A percentile compares a stretch with the other conserved stretches of the same genome.
Evolutionary conservation across 2,888 invertebrate species (phyloP).

Genomic region (Ypsolopha scabrella): DNA sequence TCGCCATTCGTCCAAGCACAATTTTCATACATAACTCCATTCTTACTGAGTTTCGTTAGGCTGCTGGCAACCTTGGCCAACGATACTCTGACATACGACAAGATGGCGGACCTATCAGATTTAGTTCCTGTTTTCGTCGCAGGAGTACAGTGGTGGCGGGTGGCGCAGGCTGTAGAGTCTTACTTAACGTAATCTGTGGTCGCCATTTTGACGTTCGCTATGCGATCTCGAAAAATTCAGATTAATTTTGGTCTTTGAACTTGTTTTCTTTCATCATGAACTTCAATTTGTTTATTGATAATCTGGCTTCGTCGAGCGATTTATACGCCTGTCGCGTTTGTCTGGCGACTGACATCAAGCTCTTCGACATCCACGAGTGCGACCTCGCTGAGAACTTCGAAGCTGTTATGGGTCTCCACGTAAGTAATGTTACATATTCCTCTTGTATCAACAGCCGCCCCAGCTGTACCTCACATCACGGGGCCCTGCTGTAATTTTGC

Average conservation of each 20-base stretch:
- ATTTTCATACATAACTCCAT: too few species aligned
- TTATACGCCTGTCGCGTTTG: slow-evolving; percentile 36
- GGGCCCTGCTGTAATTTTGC: background rate
- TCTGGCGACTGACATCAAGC: slow-evolving; percentile 35
- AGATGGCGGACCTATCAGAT: too few species aligned
- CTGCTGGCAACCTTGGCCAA: too few species aligned
- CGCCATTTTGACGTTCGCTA: slow-evolving; percentile 24
- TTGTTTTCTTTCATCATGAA: slow-evolving; percentile 6
- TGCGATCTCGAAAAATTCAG: slow-evolving; percentile 7
- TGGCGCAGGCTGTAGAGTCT: too few species aligned
- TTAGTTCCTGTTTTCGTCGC: too few species aligned
- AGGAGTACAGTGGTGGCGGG: too few species aligned
- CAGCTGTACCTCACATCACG: background rate
- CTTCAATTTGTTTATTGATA: background rate
- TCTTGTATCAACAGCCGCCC: background rate
- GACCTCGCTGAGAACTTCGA: slow-evolving; percentile 29
- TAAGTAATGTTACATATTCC: slow-evolving; percentile 16
- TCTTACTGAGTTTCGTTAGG: too few species aligned
- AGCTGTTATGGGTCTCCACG: slow-evolving; percentile 31
- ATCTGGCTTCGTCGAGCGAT: background rate
- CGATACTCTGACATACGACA: too few species aligned
- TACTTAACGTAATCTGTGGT: slow-evolving; percentile 4
- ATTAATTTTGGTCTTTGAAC: background rate
- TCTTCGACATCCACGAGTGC: slow-evolving; percentile 33
- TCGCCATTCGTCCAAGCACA: too few species aligned